Percentiles rank a stretch among this genome's conserved stretches.
phyloP scores from a whole-genome alignment of 2,113 vertebrate genomes.

The Rhinopomastus cyanomelas region DNA sequence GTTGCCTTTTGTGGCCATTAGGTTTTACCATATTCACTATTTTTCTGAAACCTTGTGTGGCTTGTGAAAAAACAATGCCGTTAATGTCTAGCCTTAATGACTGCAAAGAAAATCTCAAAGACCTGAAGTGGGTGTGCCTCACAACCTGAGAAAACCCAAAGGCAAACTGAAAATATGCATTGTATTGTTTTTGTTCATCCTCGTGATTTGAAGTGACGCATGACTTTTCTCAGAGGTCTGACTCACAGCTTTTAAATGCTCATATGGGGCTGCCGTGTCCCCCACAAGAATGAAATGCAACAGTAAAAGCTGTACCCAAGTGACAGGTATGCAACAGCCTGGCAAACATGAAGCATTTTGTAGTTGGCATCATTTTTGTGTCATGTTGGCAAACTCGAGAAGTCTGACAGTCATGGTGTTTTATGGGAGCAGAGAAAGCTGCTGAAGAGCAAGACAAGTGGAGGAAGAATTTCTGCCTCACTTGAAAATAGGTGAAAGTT shows the following conservation, averaged over 20 bases:
- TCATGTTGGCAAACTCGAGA: neutral
- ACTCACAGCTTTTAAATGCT: conserved; percentile 18
- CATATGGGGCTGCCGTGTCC: neutral
- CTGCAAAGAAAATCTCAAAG: neutral
- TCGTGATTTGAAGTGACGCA: conserved; percentile 49
- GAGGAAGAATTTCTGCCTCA: neutral
- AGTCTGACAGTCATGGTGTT: neutral
- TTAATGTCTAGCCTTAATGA: neutral
- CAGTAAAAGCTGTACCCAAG: neutral
- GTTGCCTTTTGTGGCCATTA: neutral
- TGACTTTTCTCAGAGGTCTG: conserved; percentile 12
- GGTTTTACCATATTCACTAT: neutral
- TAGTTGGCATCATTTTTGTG: neutral
- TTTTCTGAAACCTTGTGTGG: neutral
- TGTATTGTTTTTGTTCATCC: conserved; percentile 32
- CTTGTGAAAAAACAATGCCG: neutral
- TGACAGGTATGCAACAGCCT: neutral
- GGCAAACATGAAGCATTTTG: neutral
- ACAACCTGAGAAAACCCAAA: conserved; percentile 2
- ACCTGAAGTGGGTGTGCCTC: neutral
- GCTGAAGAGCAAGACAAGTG: neutral
- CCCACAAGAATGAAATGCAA: conserved; percentile 1
- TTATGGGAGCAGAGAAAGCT: neutral
- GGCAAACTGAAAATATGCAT: conserved; percentile 25
- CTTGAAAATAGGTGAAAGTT: conserved; percentile 30